These are phyloP conservation scores for Botia kubotai DNA, from an alignment of 2,797 vertebrate species.

Conservation along the genomic window DNA sequence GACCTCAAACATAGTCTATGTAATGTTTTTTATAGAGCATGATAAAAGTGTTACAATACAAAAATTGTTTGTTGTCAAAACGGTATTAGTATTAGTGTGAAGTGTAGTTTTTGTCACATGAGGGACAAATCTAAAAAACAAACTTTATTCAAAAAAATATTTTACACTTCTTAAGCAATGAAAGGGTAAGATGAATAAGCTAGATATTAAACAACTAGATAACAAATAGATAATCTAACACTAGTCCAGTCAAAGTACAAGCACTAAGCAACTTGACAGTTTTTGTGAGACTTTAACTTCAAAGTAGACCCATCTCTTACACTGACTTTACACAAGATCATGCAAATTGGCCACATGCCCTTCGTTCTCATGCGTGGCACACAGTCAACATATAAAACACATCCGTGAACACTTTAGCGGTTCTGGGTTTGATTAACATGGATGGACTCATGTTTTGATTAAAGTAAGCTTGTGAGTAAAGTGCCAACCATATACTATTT, in stretches of 20 bases:
- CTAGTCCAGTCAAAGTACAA: not conserved
- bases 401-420: slow-evolving; percentile 35
- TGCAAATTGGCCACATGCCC: slow-evolving; percentile 16
- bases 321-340: not conserved
- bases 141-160: too few species aligned
- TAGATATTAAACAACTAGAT: too few species aligned
- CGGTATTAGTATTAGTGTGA: too few species aligned
- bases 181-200: too few species aligned
- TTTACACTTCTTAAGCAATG: too few species aligned
- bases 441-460: slow-evolving; percentile 74
- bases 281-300: slow-evolving; percentile 9
- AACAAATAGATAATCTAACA: not conserved
- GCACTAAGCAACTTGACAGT: slow-evolving; percentile 11
- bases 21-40: too few species aligned
- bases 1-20: too few species aligned
- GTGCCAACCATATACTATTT: slow-evolving; percentile 71
- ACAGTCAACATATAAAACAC: slow-evolving; percentile 47
- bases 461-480: slow-evolving; percentile 74
- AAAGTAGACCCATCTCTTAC: not conserved
- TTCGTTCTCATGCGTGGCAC: slow-evolving; percentile 20
- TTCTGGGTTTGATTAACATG: slow-evolving; percentile 74
- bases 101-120: too few species aligned
- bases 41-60: too few species aligned
- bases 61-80: too few species aligned
- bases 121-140: too few species aligned